These are phyloP conservation scores for Pteropus alecto DNA, from an alignment of 2,113 vertebrate species.

Conservation along the genomic window DNA sequence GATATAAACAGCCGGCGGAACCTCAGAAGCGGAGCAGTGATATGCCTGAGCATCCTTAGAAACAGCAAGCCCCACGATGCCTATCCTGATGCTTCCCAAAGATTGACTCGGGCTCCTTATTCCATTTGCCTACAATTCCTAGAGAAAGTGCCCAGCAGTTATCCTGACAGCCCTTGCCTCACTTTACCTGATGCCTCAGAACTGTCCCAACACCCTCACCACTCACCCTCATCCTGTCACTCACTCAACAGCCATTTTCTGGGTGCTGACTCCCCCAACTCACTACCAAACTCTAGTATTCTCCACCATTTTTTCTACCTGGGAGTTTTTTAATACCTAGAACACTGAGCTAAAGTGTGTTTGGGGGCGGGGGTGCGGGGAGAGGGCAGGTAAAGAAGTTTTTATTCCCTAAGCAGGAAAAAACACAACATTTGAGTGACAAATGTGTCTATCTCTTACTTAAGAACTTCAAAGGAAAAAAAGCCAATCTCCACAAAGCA, in stretches of 20 bases:
- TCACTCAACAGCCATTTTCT: background rate
- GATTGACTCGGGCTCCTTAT: background rate
- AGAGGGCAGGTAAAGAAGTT: background rate
- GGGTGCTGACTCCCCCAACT: background rate
- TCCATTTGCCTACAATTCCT: background rate
- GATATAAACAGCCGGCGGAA: background rate
- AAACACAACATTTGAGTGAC: background rate
- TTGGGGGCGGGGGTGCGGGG: too few relatives aligned
- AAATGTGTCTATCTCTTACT: slow-evolving; percentile 5
- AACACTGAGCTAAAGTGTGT: background rate
- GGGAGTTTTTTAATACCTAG: background rate
- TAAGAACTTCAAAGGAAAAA: slow-evolving; percentile 8
- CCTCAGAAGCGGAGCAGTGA: background rate
- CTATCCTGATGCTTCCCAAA: background rate
- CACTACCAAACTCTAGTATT: background rate
- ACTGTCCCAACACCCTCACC: background rate
- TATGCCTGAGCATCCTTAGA: background rate
- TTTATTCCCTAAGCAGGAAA: background rate
- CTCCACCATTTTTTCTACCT: background rate
- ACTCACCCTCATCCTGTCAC: background rate
- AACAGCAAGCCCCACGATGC: background rate
- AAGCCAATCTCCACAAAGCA: background rate
- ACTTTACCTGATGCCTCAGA: background rate
- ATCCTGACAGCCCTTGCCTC: background rate
- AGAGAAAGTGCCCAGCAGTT: background rate